These are phyloP conservation scores for Anthonomus grandis DNA, from an alignment of 1,140 invertebrate species.

Conservation along the genomic window DNA sequence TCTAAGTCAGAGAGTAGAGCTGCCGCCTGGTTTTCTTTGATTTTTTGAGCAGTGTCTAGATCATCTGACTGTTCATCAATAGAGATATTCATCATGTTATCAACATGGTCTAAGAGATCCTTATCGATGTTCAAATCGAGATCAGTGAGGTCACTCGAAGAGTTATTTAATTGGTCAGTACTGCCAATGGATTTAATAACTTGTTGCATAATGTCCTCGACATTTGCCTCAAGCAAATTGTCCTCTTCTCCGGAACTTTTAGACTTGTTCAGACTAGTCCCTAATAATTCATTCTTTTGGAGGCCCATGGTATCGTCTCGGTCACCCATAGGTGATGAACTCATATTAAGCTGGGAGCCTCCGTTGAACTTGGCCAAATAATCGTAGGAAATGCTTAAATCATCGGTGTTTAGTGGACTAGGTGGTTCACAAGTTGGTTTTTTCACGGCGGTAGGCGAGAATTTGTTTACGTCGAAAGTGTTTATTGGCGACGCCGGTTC, in stretches of 20 bases:
- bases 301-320: constrained; percentile 63
- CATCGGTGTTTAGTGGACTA: constrained; percentile 25
- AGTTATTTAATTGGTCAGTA: constrained; percentile 47
- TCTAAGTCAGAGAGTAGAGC: constrained; percentile 50
- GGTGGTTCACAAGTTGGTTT: constrained; percentile 11
- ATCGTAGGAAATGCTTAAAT: constrained; percentile 25
- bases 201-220: constrained; percentile 58
- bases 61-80: constrained; percentile 53
- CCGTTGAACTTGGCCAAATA: constrained; percentile 30
- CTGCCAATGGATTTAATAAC: constrained; percentile 66
- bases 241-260: constrained; percentile 52
- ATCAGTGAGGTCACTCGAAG: constrained; percentile 48
- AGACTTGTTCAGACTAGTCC: constrained; percentile 34
- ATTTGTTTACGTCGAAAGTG: constrained; percentile 31
- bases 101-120: constrained; percentile 55
- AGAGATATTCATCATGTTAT: constrained; percentile 59
- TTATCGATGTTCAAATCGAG: constrained; percentile 55
- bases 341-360: constrained; percentile 47
- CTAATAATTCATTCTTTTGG: constrained; percentile 44
- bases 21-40: constrained; percentile 43
- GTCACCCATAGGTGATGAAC: constrained; percentile 62
- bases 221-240: constrained; percentile 52
- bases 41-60: constrained; percentile 36
- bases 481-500: constrained; percentile 46
- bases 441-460: constrained; percentile 1